phyloP scores from a whole-genome alignment of 2,113 vertebrate species.

The Genyomyrus donnyi region DNA sequence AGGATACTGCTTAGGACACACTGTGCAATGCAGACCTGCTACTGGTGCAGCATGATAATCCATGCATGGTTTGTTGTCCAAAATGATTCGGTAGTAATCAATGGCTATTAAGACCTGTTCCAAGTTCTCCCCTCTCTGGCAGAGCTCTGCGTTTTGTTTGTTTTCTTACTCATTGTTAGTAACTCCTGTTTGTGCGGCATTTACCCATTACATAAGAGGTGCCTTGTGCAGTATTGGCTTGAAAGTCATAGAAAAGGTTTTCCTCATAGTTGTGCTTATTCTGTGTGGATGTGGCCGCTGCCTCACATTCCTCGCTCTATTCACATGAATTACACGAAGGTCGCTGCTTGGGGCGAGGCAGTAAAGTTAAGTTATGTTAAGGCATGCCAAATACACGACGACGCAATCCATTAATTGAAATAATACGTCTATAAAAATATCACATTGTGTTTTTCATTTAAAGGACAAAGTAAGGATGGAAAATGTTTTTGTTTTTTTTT shows the following conservation, averaged over 20 bases:
- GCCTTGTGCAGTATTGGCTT: not conserved
- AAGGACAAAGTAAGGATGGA: not conserved
- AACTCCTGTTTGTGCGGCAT: not conserved
- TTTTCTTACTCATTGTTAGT: not conserved
- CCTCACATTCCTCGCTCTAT: not conserved
- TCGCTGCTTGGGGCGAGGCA: not conserved
- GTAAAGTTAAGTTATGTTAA: not conserved
- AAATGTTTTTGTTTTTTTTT: not conserved
- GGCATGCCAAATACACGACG: not conserved
- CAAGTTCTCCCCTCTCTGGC: not conserved
- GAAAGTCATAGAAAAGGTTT: not conserved
- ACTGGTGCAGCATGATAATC: not conserved
- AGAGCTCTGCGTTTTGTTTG: not conserved
- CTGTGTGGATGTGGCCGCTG: not conserved
- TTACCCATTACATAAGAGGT: not conserved
- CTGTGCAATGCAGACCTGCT: not conserved
- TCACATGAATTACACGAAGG: not conserved
- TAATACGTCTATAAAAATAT: not conserved
- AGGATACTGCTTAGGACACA: not conserved
- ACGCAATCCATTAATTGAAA: no score
- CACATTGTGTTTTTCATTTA: not conserved
- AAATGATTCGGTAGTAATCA: not conserved
- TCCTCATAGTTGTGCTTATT: not conserved
- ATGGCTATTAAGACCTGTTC: not conserved
- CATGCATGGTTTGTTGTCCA: not conserved